phyloP scores from a whole-genome alignment of 2,888 invertebrate species.

The Saturnia pavonia region DNA sequence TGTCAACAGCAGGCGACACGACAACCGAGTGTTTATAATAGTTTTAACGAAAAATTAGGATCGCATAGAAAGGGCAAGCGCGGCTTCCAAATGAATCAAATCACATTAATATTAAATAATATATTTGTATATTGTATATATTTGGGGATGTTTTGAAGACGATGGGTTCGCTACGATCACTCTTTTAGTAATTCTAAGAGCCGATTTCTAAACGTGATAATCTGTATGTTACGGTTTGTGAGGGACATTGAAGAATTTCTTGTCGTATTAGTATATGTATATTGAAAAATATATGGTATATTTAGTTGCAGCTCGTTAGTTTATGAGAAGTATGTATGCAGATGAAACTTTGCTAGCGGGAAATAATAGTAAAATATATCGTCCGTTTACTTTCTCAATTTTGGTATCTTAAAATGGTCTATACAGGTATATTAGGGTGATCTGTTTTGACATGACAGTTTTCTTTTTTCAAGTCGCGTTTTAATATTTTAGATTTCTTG shows the following conservation, averaged over 20 bases:
- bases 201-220: conserved; percentile 6
- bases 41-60: background rate
- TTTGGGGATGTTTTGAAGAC: background rate
- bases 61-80: background rate
- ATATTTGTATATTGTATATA: background rate
- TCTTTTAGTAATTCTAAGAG: background rate
- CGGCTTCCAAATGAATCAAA: background rate
- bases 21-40: background rate
- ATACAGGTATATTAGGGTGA: too few species aligned
- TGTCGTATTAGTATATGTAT: background rate
- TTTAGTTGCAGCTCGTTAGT: background rate
- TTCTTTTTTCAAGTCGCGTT: too few species aligned
- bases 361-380: background rate
- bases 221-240: too few species aligned
- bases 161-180: background rate
- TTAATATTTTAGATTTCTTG: too few species aligned
- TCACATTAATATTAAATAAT: background rate
- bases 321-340: background rate
- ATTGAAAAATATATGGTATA: background rate
- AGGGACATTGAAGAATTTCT: conserved; percentile 19
- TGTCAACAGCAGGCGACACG: background rate
- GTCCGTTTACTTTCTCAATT: background rate
- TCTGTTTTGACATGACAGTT: too few species aligned
- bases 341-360: too few species aligned
- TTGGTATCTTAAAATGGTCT: too few species aligned